Base-by-base conservation (phyloP, 2,113 vertebrate species). In the Rhinichthys klamathensis region DNA sequence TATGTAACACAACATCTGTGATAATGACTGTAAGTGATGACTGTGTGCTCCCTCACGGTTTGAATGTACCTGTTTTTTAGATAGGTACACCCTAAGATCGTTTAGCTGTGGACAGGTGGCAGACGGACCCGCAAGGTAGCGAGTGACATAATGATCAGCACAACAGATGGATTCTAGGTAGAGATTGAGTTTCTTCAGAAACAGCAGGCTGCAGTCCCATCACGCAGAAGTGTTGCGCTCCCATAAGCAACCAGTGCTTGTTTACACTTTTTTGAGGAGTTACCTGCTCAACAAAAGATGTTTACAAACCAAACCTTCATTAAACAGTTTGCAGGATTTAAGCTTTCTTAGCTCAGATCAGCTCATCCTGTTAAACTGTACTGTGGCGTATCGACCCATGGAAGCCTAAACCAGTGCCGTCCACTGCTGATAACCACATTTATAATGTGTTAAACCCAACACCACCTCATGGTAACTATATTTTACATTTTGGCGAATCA, bases 41-140 rank as follows among this genome's bases (percentile, higher is more conserved):
- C 72, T 2, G 1, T 32, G 56, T 35, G 27, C 9, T 65, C 27
- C 58, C 72, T 84, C 7, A 0, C 16, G 72, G 58, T 82, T 49
- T 78, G 16, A 46, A 44, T 83, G 38, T 46, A 72, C 25, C 65
- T 83, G 58, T 80, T 74, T 13, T 51, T 63, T 41, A 63, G 21
- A 73, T 15, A 11, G 65, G 9, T 80, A 65, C 54, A 87, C 21
- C 60, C 51, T 32, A 38, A 25, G 51, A n/a, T 81, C 46, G 51
- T 16, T 63, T 63, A 58, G n/a, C 84, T 46, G 49, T 23, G 54
- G 51, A 51, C 85, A 74, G 75, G 76, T 87, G 61, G 49, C 80
- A n/a, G 30, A 25, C 60, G 27, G 60, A 73, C 23, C 70, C 74
- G 27, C 23, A 49, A 77, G 86, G 83, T 80, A 70, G 82, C 18